These are phyloP conservation scores for Acropternis orthonyx DNA, from an alignment of 2,797 vertebrate genomes.

Conservation along the genomic window DNA sequence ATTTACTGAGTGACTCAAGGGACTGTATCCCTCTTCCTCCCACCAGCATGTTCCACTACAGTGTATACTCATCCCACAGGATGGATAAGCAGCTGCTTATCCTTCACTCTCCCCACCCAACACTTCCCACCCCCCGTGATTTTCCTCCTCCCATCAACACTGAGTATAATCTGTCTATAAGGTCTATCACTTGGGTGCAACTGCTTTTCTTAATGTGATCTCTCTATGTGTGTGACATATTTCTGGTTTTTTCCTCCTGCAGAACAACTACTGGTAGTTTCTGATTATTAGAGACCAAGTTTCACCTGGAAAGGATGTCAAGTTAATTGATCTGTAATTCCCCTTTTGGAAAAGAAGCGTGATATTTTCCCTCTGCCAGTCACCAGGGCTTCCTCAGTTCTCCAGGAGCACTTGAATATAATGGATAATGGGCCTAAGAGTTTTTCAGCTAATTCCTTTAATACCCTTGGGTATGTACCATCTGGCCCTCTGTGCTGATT, in stretches of 20 bases:
- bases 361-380: conserved; percentile 32
- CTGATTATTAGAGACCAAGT: conserved; percentile 14
- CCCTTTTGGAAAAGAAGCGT: not conserved
- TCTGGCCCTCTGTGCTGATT: conserved; percentile 46
- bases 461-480: conserved; percentile 62
- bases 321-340: conserved; percentile 57
- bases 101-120: conserved; percentile 15
- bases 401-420: conserved; percentile 54
- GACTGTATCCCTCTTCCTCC: not conserved
- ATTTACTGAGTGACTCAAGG: not conserved
- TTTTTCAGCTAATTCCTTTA: conserved; percentile 70
- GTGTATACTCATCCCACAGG: not conserved
- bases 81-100: conserved; percentile 31
- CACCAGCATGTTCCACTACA: not conserved
- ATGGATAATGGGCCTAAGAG: conserved; percentile 68
- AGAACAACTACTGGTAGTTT: not conserved
- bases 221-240: not conserved
- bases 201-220: not conserved
- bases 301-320: conserved; percentile 17
- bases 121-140: not conserved
- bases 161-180: not conserved
- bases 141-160: conserved; percentile 17
- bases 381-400: conserved; percentile 34
- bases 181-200: not conserved
- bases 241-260: not conserved